Evolutionary conservation across 1,140 invertebrate species (phyloP), one percentile per base, ranked within the genome.

Genomic region (Drosophila gunungcola): DNA sequence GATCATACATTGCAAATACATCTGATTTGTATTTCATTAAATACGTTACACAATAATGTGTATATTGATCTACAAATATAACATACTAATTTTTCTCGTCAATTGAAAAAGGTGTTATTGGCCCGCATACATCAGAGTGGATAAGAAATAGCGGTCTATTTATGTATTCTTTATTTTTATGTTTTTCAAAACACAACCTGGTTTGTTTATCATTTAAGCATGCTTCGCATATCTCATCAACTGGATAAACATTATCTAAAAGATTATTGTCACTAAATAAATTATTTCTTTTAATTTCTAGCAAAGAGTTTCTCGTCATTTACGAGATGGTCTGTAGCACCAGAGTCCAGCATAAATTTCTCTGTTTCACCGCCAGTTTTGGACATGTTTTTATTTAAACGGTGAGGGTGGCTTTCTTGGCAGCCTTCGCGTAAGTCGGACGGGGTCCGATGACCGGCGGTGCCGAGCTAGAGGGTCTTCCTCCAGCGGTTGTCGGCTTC

Each of bases 201-300:
- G 89, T 67, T 88, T 93, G 92, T 85, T 93, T 93, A 2, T 93
- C 92, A n/a, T n/a, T n/a, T n/a, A n/a, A n/a, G n/a, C n/a, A 42
- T 53, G 92, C 78, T 77, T 94, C 93, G 42, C 39, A 42, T 27
- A 55, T 42, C n/a, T 55, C 53, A 42, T 42, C 52, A 67, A 51
- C 74, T 48, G 82, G 61, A 21, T 54, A 41, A 36, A 91, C 60
- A 36, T 62, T 48, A 12, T 79, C 60, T 25, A 91, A 75, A 69
- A 74, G 54, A 39, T 72, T 51, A 38, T 78, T 51, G 63, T 92
- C 86, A 69, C 73, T 56, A 57, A 91, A 27, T 83, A 93, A 85
- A 43, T 79, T 29, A 34, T 83, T 73, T 62, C 70, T 76, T 78
- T 86, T 92, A 53, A 92, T 48, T 72, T 79, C 55, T 36, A 90